Evolutionary conservation across 2,888 invertebrate species (phyloP), one percentile per base, ranked within the genome.

Genomic region (Leptogaster cylindrica): DNA sequence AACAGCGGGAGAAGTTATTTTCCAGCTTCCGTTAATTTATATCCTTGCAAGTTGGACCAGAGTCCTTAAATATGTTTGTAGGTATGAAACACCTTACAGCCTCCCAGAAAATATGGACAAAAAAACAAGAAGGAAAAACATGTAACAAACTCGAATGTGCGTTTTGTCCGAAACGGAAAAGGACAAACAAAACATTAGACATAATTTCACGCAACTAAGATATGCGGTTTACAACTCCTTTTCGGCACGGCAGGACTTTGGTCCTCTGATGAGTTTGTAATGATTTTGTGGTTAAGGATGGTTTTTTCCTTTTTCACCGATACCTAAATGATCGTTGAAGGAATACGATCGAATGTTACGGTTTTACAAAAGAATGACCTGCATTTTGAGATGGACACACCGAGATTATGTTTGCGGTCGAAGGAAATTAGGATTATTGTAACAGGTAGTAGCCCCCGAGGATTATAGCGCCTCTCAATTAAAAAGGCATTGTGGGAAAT

Each of bases 11-110:
- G 23, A 18, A 10, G 48, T 48, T 23, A 46, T 64, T 64, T 64
- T n/a, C 36, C 46, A 48, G 64, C 64, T 64, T 64, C 64, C 64
- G 64, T 64, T 64, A 64, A 64, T 64, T 64, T 64, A 64, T 48
- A 64, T 64, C 31, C 48, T 48, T 48, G 48, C 23, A n/a, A n/a
- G 27, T 23, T 63, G 36, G 12, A 36, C 25, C 39, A 41, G 41
- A 18, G 58, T 58, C 25, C 31, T 58, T 41, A n/a, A 58, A 39
- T 39, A 58, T 58, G 36, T 58, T 36, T 58, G 25, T 41, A 39
- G 12, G n/a, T 18, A 41, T 18, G 25, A 58, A 41, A 58, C 58
- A 58, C 58, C 58, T 58, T 58, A 36, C 23, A 58, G 14, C 12
- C 16, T 14, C 3, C 8, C 6, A 25, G 14, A 25, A 39, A 16